Evolutionary conservation across 2,797 vertebrate genomes (phyloP).

Genomic region (Sebastes melanostomus): DNA sequence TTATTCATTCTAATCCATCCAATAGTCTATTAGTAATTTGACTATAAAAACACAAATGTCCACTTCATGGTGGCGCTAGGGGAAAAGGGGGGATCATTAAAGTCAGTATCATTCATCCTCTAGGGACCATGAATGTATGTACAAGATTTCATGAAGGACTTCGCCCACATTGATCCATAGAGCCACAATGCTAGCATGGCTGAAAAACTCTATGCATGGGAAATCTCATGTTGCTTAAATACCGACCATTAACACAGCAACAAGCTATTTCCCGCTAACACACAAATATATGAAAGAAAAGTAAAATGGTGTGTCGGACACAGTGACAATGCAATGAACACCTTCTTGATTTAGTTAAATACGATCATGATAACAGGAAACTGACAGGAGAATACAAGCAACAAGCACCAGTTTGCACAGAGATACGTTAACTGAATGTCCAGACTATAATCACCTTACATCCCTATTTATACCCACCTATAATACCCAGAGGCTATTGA

Average conservation of each 20-base stretch:
- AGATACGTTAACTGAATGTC: not conserved
- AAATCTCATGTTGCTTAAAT: not conserved
- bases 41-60: not conserved
- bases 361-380: not conserved
- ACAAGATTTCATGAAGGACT: not conserved
- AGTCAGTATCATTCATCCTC: not conserved
- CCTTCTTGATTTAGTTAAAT: not conserved
- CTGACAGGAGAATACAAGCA: not conserved
- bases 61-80: not conserved
- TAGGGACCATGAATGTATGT: not conserved
- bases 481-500: constrained; percentile 44
- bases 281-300: not conserved
- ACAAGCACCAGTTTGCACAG: not conserved
- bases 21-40: not conserved
- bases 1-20: not conserved
- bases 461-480: constrained; percentile 60
- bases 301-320: not conserved
- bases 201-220: not conserved
- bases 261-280: not conserved
- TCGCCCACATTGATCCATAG: too few relatives aligned
- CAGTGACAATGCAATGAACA: not conserved
- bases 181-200: too few relatives aligned
- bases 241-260: not conserved
- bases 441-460: constrained; percentile 60
- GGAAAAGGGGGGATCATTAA: not conserved